Base-by-base conservation (phyloP, 2,797 vertebrate species). In the Xenopus petersii region DNA sequence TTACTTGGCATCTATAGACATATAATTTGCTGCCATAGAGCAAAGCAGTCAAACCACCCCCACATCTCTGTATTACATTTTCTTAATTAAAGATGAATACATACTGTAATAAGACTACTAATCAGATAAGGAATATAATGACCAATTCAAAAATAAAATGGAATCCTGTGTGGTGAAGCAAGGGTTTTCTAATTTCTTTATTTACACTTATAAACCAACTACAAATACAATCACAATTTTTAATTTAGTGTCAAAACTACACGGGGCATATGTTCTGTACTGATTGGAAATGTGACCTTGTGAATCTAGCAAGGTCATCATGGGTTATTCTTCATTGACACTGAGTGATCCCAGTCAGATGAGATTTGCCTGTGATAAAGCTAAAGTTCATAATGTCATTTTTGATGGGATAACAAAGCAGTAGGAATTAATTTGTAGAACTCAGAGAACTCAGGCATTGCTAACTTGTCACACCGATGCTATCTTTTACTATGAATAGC, bases 351-450 rank as follows among this genome's bases (percentile, higher is more conserved):
- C 47, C 36, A 60, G 54, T 42, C 51, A 59, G 51, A 69, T 42
- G 54, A 69, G 67, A 69, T 70, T 51, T 47, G 56, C 21, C n/a
- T 60, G 46, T 46, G 68, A 70, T 60, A 70, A 70, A 47, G 33
- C 33, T 69, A 69, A 30, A 68, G 67, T 59, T 42, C 55, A 36
- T 69, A 70, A 70, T 70, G 68, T 70, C 33, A 70, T 60, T 59
- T 70, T 17, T 70, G 68, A 70, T 17, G 68, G 68, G 47, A 70
- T 60, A 47, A 70, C 56, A 70, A 70, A 60, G 36, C 55, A 60
- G 33, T 15, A 16, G 68, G 12, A 48, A 58, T 59, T 70, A 59
- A 60, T 16, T 42, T n/a, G 12, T 60, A 59, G 26, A 30, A 30
- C 33, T 58, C 54, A 70, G 56, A 59, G 26, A 30, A 30, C 33